Evolutionary conservation across 2,113 vertebrate species (phyloP), one percentile per base, ranked within the genome.

Genomic region (Empidonax alnorum): DNA sequence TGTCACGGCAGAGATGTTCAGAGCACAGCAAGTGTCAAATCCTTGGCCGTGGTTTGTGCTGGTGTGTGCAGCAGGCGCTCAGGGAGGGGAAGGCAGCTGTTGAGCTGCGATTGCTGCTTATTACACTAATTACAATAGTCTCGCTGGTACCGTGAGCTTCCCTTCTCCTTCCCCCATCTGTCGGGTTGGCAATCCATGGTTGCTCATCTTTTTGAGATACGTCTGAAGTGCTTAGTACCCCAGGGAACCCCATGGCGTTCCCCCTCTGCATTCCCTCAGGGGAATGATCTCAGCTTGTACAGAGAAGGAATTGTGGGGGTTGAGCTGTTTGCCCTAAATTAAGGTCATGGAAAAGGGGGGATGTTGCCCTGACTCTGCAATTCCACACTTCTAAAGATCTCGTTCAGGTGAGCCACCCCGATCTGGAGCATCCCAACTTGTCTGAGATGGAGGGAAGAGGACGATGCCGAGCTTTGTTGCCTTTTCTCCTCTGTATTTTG

Each of bases 41-140:
- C 72, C 41, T 68, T 30, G 76, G 85, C 76, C 19, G 0, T 14
- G n/a, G 44, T 73, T 79, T 61, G 89, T 30, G 33, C 66, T 0
- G 7, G 37, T 58, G 85, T 0, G 0, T 8, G 18, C 47, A 18
- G 87, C 93, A 86, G 82, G 5, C 17, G 2, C 84, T 72, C 17
- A 1, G 72, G 59, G 37, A 49, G 35, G 72, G 78, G 33, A 28
- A 78, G 80, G 83, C 92, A 93, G 96, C 88, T 96, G 94, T 27
- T 73, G 71, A 77, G 84, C 87, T 86, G 79, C 30, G 14, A 82
- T 79, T 92, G 79, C 93, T 63, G 83, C 86, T 94, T 56, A 90
- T 92, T 94, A 31, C 56, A 46, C 92, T 96, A 95, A 96, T 97
- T 96, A 82, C 59, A 82, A 22, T 21, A 9, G 15, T 90, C 94